Percentiles rank a stretch among this genome's conserved stretches.
Evolutionary conservation across 2,888 invertebrate species (phyloP).

Genomic region (Chaetogeoica ovagalla): DNA sequence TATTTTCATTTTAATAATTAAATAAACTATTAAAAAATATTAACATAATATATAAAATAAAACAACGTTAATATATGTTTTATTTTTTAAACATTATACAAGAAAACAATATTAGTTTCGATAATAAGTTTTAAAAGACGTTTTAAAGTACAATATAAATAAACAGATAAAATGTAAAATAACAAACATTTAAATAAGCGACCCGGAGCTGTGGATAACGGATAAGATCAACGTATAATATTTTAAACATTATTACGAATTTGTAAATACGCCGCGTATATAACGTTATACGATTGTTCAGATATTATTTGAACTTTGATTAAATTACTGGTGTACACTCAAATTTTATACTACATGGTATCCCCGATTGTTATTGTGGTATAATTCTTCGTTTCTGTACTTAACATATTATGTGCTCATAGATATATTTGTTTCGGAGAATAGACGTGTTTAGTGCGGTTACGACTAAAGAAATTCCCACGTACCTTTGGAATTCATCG

Average conservation of each 20-base stretch:
- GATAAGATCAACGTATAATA: too few species aligned
- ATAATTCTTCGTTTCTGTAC: not conserved
- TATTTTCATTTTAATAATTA: too few species aligned
- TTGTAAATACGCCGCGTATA: not conserved
- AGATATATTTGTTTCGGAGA: conserved; percentile 1
- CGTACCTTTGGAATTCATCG: conserved; percentile 18
- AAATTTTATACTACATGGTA: not conserved
- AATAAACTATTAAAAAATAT: too few species aligned
- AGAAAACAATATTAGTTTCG: too few species aligned
- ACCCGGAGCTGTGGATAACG: too few species aligned
- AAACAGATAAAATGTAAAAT: too few species aligned
- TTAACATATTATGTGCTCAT: not conserved
- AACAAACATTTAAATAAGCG: too few species aligned
- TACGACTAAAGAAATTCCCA: conserved; percentile 18
- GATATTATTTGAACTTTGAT: conserved; percentile 33
- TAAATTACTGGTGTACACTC: not conserved
- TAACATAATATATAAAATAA: too few species aligned
- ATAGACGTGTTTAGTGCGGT: not conserved
- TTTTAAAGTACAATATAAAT: too few species aligned
- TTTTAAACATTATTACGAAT: not conserved
- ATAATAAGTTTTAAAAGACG: too few species aligned
- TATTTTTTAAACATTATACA: not conserved
- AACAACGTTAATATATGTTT: too few species aligned
- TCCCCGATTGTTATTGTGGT: conserved; percentile 23
- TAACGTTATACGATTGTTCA: not conserved